Evolutionary conservation across 2,797 vertebrate species (phyloP), one percentile per base, ranked within the genome.

Genomic region (Neoniphon sammara): DNA sequence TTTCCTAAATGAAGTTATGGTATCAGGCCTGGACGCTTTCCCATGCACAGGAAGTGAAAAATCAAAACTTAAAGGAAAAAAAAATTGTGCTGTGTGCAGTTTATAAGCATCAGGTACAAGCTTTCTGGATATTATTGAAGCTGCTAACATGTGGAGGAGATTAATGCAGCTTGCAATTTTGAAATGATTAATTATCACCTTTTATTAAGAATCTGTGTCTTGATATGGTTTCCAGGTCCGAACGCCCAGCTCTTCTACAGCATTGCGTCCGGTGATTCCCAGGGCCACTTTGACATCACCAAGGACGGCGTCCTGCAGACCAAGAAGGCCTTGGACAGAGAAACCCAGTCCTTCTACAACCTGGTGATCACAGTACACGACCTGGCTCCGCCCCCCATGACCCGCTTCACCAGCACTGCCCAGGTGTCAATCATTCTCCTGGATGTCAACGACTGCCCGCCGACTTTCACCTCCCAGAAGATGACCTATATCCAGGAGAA

Each of bases 321-420:
- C 65, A 93, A 76, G 62, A 94, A 93, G 63, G 67, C 85, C 23
- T 67, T 99, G 91, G 97, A 99, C 73, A 89, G 98, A 49, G 98
- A 99, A 70, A 94, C 89, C 8, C 98, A 98, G 54, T 98, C 98
- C 30, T 99, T 98, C 91, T 99, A 98, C 91, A 99, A 96, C 91
- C 94, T 99, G 0, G 91, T 96, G 0, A 86, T 98, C 83, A 95
- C 96, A 1, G 97, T 94, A 14, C 96, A 98, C 0, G 98, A 99
- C 89, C 89, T 96, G 91, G 94, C 97, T 0, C 87, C 82, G 0
- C 82, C 87, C 2, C 95, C 93, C 0, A 84, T 90, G 64, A 67
- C 88, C 72, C 93, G 97, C 75, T 96, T 95, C 89, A 99, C 97
- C n/a, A 96, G 96, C 93, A 96, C 95, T 0, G 93, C 96, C 5